Base-by-base conservation (phyloP, 2,797 vertebrate species). In the Kryptopterus vitreolus region DNA sequence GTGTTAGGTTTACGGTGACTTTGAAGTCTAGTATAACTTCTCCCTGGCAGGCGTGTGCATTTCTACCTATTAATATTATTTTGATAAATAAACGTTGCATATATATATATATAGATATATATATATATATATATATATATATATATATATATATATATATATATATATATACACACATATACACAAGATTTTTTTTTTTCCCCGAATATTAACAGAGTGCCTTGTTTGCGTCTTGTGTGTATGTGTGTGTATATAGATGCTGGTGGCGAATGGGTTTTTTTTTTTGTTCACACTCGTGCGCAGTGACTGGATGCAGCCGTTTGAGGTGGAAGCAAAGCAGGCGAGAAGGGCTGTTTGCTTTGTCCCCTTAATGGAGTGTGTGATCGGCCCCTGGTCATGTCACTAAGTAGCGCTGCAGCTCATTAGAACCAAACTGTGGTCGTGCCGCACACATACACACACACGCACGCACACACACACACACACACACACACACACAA, bases 391-490 rank as follows among this genome's bases (percentile, higher is more conserved):
- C 80, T 86, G 83, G 77, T 84, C 83, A 86, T 84, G 84, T 88
- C 85, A 81, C 76, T 79, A 66, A 70, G 79, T 90, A 90, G 90
- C 88, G 80, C 90, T 87, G 72, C 85, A 90, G 90, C 92, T 94
- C 90, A 93, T 94, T 93, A 93, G 90, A 91, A 91, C 88, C 90
- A 92, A 89, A 88, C 91, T 91, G 89, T 82, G 87, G 85, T 85
- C 82, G 83, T 88, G 87, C 90, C 89, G 88, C 92, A 91, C 82
- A 85, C 82, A 33, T 89, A 89, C 4, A 26, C 86, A 89, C 91
- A 89, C 89, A 89, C 90, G 91, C 90, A 90, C 5, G 20, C 86
- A 89, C 91, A 89, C 90, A 89, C 90, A 92, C 90, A 90, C 3
- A 26, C 85, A 89, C 91, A 88, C 91, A 89, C 89, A 91, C 89